A percentile compares a stretch with the other conserved stretches of the same genome.
These are phyloP conservation scores for Salarias fasciatus DNA, from an alignment of 2,797 vertebrate species.

Conservation along the genomic window DNA sequence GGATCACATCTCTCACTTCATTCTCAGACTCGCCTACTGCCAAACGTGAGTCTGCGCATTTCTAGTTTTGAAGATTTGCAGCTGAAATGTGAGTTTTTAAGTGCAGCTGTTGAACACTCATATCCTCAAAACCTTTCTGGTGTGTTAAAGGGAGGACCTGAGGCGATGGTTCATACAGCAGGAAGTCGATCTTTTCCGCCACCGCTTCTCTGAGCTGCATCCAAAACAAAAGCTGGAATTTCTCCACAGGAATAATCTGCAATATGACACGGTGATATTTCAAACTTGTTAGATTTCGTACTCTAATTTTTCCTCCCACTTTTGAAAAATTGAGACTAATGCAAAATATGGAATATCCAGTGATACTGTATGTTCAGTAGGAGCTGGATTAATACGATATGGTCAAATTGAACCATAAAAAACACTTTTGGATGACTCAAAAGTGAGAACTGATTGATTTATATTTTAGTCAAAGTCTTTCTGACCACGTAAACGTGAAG, in stretches of 20 bases:
- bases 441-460: too few species aligned
- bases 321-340: too few species aligned
- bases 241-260: slow-evolving; percentile 87
- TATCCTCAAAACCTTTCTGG: slow-evolving; percentile 2
- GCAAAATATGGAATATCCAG: too few species aligned
- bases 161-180: slow-evolving; percentile 98
- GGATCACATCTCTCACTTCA: slow-evolving; percentile 97
- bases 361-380: too few species aligned
- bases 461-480: too few species aligned
- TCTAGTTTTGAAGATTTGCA: background rate
- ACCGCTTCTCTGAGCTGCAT: slow-evolving; percentile 83
- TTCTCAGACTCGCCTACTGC: slow-evolving; percentile 96
- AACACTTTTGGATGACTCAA: too few species aligned
- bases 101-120: background rate
- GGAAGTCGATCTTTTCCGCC: slow-evolving; percentile 95
- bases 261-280: slow-evolving; percentile 89
- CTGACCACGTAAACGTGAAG: too few species aligned
- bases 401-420: too few species aligned
- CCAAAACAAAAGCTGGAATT: slow-evolving; percentile 83
- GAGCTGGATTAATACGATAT: too few species aligned
- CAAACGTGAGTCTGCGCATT: slow-evolving; percentile 87
- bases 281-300: too few species aligned
- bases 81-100: background rate
- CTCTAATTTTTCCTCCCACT: too few species aligned
- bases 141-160: slow-evolving; percentile 90